Conservation (phyloP, 37 sponge, comb jelly and placozoan species). For the Ephydatia muelleri region DNA sequence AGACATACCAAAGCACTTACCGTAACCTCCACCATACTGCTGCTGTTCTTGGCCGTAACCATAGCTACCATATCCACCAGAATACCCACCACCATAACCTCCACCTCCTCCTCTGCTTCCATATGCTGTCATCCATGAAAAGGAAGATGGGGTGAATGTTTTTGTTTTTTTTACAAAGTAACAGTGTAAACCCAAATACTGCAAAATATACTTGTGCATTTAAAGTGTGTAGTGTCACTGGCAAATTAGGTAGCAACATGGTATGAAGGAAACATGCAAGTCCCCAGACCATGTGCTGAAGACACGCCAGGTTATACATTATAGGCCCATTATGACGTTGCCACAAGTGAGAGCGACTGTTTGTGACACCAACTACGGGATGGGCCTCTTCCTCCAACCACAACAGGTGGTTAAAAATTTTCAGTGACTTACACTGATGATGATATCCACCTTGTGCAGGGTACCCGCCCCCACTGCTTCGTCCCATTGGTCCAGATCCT, state of each 20-base stretch:
- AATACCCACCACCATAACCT: background rate
- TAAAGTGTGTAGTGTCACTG: background rate
- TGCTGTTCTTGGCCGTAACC: background rate
- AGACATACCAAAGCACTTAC: background rate
- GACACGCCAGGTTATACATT: background rate
- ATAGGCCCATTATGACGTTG: conserved; percentile 13
- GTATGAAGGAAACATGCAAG: background rate
- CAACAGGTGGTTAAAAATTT: too few relatives aligned
- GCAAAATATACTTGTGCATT: background rate
- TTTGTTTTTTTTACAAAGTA: too few relatives aligned
- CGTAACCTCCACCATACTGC: background rate
- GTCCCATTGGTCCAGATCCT: background rate
- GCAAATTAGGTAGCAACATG: background rate
- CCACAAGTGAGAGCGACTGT: background rate
- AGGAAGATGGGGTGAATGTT: too few relatives aligned
- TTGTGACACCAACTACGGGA: background rate
- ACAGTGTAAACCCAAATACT: too few relatives aligned
- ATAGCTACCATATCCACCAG: conserved; percentile 7
- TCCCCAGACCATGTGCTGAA: background rate
- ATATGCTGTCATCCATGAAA: background rate
- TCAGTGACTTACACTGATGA: background rate
- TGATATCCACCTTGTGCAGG: background rate
- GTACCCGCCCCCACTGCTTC: background rate
- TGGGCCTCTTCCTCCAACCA: background rate
- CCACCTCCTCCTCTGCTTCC: background rate